Conservation (phyloP, 2,888 invertebrate species). For the Lysandra coridon region DNA sequence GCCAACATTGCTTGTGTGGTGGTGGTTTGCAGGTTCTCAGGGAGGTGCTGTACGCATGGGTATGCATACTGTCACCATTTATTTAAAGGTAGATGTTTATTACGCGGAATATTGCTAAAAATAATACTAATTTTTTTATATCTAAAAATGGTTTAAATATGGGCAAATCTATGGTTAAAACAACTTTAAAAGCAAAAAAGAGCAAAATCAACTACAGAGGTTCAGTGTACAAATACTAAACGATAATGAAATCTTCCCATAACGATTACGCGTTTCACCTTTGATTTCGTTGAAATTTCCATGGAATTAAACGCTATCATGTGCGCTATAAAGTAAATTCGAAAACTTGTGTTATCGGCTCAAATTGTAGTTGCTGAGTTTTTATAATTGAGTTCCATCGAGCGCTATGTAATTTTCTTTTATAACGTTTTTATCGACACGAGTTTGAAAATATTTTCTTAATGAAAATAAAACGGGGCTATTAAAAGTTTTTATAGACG, state of each 20-base stretch:
- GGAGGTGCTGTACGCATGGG: too few relatives aligned
- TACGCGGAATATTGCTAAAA: too few relatives aligned
- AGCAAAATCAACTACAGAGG: neutral
- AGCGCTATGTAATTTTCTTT: constrained; percentile 26
- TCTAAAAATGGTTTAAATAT: neutral
- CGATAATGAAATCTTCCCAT: too few relatives aligned
- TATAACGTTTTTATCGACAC: constrained; percentile 22
- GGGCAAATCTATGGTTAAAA: neutral
- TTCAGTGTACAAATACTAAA: neutral
- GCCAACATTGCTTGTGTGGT: too few relatives aligned
- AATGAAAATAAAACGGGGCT: neutral
- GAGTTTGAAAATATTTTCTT: constrained; percentile 16
- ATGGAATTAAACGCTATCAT: neutral
- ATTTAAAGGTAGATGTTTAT: too few relatives aligned
- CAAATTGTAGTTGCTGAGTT: constrained; percentile 20
- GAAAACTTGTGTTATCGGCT: constrained; percentile 19
- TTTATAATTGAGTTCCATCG: constrained; percentile 29
- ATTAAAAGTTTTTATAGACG: neutral
- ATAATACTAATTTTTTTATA: too few relatives aligned
- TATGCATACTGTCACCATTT: too few relatives aligned
- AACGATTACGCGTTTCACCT: neutral
- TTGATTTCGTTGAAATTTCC: constrained; percentile 6
- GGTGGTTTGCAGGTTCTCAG: too few relatives aligned
- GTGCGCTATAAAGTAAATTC: neutral
- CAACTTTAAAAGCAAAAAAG: neutral